Conservation (phyloP, 2,888 invertebrate species). For the Diplolepis rosae region DNA sequence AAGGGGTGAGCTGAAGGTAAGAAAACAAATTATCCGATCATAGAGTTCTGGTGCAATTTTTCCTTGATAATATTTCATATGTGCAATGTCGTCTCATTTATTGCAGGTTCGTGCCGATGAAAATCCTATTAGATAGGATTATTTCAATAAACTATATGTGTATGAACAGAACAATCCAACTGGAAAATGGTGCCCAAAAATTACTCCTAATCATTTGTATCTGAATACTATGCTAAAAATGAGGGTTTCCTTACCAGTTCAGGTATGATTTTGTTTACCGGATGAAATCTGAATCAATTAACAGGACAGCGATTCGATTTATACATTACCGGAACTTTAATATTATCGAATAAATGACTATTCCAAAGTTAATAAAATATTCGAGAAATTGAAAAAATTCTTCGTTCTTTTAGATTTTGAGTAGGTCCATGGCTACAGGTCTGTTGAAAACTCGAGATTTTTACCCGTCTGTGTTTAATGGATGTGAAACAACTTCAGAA, state of each 20-base stretch:
- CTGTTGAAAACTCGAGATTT: neutral
- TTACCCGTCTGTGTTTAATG: neutral
- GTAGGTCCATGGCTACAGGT: neutral
- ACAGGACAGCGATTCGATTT: too few relatives aligned
- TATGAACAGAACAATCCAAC: neutral
- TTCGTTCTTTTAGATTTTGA: neutral
- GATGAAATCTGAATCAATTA: neutral
- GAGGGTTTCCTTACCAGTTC: neutral
- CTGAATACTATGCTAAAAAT: neutral
- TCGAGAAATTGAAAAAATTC: neutral
- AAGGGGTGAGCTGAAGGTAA: neutral
- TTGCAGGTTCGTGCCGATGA: neutral
- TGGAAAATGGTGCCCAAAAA: slow-evolving; percentile 19
- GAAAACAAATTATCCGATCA: neutral
- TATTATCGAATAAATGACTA: too few relatives aligned
- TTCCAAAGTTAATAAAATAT: neutral
- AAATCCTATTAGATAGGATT: slow-evolving; percentile 9
- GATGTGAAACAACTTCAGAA: neutral
- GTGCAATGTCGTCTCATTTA: neutral
- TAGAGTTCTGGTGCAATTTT: neutral
- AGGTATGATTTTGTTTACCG: neutral
- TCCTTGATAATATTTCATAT: neutral
- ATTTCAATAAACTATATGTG: neutral
- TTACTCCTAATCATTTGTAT: neutral
- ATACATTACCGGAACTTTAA: too few relatives aligned